Base-by-base conservation (phyloP, 1,140 invertebrate genomes). In the Neodiprion pinetum region DNA sequence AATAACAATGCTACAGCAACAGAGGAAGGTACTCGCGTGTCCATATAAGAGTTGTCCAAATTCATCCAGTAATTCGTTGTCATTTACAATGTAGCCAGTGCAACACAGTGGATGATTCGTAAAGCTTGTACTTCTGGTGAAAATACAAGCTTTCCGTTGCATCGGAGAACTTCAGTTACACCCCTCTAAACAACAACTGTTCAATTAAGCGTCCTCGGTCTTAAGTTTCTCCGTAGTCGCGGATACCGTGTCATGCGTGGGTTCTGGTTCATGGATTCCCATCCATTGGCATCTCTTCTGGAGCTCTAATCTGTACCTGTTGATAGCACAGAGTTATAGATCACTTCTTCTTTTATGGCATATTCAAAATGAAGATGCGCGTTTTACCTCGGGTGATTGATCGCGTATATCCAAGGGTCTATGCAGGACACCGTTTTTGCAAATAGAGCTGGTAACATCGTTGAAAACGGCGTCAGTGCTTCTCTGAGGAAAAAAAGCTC, bases 391-490 rank as follows among this genome's bases (percentile, higher is more conserved):
- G 94, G 94, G 85, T 95, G 94, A 80, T 93, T 94, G 75, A 95
- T 94, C 21, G 94, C 94, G 77, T 95, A 94, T 14, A 94, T 90
- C 92, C 93, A 94, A 11, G 94, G 94, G 85, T 95, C 94, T 79
- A 95, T 91, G 80, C 93, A 94, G 1, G 94, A 94, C 0, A 95
- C 93, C 1, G 89, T 87, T 82, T 95, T 95, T 70, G 91, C 90
- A 77, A 92, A 92, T 65, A 94, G 84, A 7, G 93, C 93, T 8
- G 94, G 94, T 47, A 95, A 80, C 93, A 95, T 95, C 11, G 93
- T 93, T 0, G 91, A 87, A 10, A 93, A 84, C 0, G 94, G 94
- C 7, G 93, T 93, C 67, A 95, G 82, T 7, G 90, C 74, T 50
- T 87, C 87, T 77, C 91, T 92, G 79, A 1, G 77, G 82, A 71